Conservation (phyloP, 2,888 invertebrate species). For the Ichneumon xanthorius region DNA sequence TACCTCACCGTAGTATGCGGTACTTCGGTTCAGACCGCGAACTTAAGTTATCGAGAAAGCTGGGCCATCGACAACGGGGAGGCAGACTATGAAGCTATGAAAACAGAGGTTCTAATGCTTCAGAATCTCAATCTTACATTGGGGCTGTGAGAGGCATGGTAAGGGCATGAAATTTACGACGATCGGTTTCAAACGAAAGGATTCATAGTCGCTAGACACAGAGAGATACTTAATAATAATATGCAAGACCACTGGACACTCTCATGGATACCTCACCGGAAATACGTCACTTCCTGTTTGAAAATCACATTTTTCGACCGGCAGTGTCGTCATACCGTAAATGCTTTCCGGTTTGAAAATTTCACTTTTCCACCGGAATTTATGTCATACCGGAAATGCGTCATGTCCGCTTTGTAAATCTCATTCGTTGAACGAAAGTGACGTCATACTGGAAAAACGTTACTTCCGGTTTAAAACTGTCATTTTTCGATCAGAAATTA, state of each 20-base stretch:
- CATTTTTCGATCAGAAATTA: too few relatives aligned
- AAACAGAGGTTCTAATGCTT: conserved; percentile 37
- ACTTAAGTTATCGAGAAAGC: conserved; percentile 59
- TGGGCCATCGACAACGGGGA: conserved; percentile 23
- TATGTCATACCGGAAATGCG: too few relatives aligned
- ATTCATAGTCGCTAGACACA: neutral
- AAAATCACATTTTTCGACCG: neutral
- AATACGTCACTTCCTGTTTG: neutral
- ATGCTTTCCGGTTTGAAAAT: too few relatives aligned
- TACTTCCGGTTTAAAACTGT: too few relatives aligned
- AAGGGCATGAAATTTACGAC: conserved; percentile 17
- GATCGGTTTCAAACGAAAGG: neutral
- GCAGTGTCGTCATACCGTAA: too few relatives aligned
- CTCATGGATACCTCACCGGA: neutral
- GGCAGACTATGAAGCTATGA: conserved; percentile 50
- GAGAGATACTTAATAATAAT: neutral
- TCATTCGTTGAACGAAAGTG: too few relatives aligned
- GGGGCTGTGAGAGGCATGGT: neutral
- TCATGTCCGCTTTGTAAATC: too few relatives aligned
- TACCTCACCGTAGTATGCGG: neutral
- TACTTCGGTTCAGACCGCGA: conserved; percentile 16
- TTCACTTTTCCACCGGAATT: too few relatives aligned
- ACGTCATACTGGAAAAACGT: too few relatives aligned
- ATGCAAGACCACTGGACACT: neutral
- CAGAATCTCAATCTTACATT: conserved; percentile 29